Evolutionary conservation across 2,113 vertebrate species (phyloP).

Genomic region (Noctilio leporinus): DNA sequence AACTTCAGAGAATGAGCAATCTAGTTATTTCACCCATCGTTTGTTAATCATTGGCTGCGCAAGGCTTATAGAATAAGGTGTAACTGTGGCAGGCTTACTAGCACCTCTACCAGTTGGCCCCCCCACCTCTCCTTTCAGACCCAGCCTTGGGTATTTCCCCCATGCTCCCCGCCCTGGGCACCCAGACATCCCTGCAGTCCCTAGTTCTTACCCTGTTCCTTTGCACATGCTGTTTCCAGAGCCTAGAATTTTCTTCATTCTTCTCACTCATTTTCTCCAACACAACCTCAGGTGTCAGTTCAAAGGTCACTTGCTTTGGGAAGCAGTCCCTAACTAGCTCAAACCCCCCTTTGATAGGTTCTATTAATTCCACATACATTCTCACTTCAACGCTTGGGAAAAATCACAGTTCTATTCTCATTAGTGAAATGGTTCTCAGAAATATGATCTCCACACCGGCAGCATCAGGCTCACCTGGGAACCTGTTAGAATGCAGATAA

Average conservation of each 20-base stretch:
- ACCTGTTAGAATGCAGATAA: not conserved
- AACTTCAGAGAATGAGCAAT: not conserved
- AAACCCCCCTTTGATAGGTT: not conserved
- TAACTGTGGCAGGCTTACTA: rapidly evolving
- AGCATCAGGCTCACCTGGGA: no score
- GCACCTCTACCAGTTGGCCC: rapidly evolving
- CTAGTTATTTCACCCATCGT: not conserved
- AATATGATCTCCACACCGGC: no score
- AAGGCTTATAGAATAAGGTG: not conserved
- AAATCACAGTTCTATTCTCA: not conserved
- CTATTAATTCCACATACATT: not conserved
- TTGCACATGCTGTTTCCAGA: not conserved
- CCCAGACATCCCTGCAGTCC: not conserved
- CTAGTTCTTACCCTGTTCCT: not conserved
- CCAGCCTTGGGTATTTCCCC: rapidly evolving
- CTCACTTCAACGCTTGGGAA: not conserved
- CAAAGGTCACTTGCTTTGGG: not conserved
- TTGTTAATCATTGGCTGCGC: not conserved
- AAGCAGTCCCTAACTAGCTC: not conserved
- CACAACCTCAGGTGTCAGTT: not conserved
- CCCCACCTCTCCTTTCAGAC: not conserved
- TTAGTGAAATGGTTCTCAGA: not conserved
- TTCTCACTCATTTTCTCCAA: not conserved
- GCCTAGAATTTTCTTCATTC: not conserved
- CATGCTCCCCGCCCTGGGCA: not conserved